Evolutionary conservation across 2,888 invertebrate genomes (phyloP).

Genomic region (Chromoteleia sp.): DNA sequence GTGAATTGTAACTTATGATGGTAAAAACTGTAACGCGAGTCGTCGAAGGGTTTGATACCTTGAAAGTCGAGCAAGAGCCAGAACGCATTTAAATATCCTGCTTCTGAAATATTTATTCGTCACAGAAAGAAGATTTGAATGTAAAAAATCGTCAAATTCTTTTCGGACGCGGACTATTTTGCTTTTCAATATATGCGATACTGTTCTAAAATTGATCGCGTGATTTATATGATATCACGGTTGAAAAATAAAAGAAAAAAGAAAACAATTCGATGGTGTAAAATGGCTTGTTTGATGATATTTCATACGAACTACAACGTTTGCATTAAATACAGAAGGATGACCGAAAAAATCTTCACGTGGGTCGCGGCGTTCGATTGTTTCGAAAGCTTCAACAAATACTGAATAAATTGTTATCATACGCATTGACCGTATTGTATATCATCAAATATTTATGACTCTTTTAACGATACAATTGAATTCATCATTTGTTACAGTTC

Average conservation of each 20-base stretch:
- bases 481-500: too few relatives aligned
- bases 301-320: constrained; percentile 39
- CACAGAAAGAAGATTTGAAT: constrained; percentile 36
- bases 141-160: constrained; percentile 25
- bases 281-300: constrained; percentile 47
- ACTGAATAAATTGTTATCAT: constrained; percentile 8
- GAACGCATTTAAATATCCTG: constrained; percentile 31
- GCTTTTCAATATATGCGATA: constrained; percentile 29
- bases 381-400: constrained; percentile 14
- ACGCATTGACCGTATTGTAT: constrained; percentile 6
- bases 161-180: constrained; percentile 24
- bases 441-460: background rate
- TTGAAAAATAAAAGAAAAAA: constrained; percentile 17
- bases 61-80: background rate
- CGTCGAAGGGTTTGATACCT: constrained; percentile 1
- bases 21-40: constrained; percentile 3
- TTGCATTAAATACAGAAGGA: constrained; percentile 18
- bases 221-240: constrained; percentile 46
- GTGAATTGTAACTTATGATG: constrained; percentile 6
- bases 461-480: background rate
- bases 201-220: constrained; percentile 37
- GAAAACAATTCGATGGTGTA: constrained; percentile 17
- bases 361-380: background rate
- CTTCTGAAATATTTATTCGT: constrained; percentile 38
- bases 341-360: constrained; percentile 16